Conservation (phyloP, 2,113 vertebrate species). For the Beaufortia kweichowensis region DNA sequence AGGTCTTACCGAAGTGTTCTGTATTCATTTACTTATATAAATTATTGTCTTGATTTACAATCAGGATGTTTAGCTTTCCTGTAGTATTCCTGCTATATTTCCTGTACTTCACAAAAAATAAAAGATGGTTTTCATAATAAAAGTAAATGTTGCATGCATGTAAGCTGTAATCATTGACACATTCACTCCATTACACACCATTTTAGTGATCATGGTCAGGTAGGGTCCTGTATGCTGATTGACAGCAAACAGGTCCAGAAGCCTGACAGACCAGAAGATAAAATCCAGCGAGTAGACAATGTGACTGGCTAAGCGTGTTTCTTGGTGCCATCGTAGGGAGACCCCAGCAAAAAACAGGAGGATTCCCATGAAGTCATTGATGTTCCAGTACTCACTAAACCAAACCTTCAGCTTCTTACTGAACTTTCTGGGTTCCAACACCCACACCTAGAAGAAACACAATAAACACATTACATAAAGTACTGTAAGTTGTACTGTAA, state of each 20-base stretch:
- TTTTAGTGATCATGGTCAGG: conserved; percentile 96
- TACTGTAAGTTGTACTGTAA: neutral
- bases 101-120: neutral
- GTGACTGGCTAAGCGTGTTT: conserved; percentile 78
- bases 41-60: too few relatives aligned
- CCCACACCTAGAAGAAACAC: conserved; percentile 76
- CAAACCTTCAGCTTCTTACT: conserved; percentile 91
- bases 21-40: too few relatives aligned
- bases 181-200: conserved; percentile 77
- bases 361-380: conserved; percentile 87
- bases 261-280: conserved; percentile 94
- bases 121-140: neutral
- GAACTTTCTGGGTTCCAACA: conserved; percentile 89
- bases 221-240: conserved; percentile 95
- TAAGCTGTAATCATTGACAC: neutral
- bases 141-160: neutral
- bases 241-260: conserved; percentile 92
- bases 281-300: conserved; percentile 91
- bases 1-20: too few relatives aligned
- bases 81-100: too few relatives aligned
- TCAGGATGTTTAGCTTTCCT: too few relatives aligned
- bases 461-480: neutral
- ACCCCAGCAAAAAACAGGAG: conserved; percentile 86
- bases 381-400: conserved; percentile 96
- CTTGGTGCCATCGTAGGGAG: conserved; percentile 76